A percentile compares a stretch with the other conserved stretches of the same genome.
Evolutionary conservation across 2,113 vertebrate genomes (phyloP).

Genomic region (Melospiza melodia): DNA sequence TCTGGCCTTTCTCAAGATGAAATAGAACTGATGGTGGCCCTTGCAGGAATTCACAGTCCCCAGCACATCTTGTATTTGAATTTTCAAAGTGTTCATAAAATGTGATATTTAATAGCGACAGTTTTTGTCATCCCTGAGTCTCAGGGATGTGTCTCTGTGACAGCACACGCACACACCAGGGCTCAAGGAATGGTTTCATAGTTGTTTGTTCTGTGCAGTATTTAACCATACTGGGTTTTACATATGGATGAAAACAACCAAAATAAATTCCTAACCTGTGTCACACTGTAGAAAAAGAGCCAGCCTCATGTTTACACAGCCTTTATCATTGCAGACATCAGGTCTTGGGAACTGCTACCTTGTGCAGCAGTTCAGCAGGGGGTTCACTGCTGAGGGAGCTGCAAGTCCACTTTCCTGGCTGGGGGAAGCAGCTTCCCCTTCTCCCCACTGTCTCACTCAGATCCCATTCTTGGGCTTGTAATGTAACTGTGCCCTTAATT

Average conservation of each 20-base stretch:
- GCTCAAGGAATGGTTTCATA: background rate
- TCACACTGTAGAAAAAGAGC: background rate
- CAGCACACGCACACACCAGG: fast-evolving
- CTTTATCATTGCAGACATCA: background rate
- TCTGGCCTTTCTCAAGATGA: background rate
- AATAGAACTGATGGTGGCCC: background rate
- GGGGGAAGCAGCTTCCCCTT: background rate
- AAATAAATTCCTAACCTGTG: background rate
- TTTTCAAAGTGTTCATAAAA: background rate
- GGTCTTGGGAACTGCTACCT: background rate
- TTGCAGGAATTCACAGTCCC: background rate
- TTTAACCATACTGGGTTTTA: background rate
- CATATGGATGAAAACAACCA: background rate
- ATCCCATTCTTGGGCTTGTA: background rate
- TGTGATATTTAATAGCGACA: background rate
- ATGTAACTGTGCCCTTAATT: background rate
- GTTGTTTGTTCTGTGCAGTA: background rate
- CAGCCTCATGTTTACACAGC: background rate
- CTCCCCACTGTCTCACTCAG: background rate
- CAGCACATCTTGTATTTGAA: background rate
- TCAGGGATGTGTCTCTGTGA: background rate
- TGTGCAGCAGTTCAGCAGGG: background rate
- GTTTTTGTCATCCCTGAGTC: background rate
- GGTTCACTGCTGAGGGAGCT: background rate
- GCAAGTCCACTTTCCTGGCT: background rate